phyloP scores from a whole-genome alignment of 2,113 vertebrate species.

The Elachura formosa region DNA sequence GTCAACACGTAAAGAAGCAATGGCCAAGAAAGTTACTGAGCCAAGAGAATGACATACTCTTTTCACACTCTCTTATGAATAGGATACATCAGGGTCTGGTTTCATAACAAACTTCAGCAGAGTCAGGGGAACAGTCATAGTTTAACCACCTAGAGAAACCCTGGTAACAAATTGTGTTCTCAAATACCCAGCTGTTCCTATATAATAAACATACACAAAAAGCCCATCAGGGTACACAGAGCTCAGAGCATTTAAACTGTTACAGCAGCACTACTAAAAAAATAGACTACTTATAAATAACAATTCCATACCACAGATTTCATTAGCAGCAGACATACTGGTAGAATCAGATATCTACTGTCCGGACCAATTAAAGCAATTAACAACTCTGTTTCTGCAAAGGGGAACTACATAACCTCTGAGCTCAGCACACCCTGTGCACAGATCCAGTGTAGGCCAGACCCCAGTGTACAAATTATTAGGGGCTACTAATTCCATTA shows the following conservation, averaged over 20 bases:
- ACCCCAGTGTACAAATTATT: not conserved
- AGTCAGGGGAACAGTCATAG: not conserved
- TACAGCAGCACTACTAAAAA: constrained; percentile 19
- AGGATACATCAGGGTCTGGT: not conserved
- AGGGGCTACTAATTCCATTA: not conserved
- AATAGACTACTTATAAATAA: constrained; percentile 10
- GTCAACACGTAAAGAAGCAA: not conserved
- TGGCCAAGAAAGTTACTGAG: not conserved
- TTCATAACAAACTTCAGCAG: not conserved
- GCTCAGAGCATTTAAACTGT: not conserved
- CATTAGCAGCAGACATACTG: not conserved
- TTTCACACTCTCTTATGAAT: not conserved
- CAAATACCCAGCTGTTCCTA: not conserved
- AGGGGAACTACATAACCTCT: not conserved
- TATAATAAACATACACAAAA: not conserved
- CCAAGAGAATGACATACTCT: not conserved
- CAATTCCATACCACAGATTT: not conserved
- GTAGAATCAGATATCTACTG: not conserved
- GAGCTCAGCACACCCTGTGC: not conserved
- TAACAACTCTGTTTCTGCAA: not conserved
- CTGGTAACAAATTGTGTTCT: not conserved
- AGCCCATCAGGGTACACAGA: not conserved
- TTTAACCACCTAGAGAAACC: not conserved
- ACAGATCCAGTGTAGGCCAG: not conserved
- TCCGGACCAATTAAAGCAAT: not conserved